Evolutionary conservation across 2,797 vertebrate species (phyloP), one percentile per base, ranked within the genome.

Genomic region (Mus spretus): DNA sequence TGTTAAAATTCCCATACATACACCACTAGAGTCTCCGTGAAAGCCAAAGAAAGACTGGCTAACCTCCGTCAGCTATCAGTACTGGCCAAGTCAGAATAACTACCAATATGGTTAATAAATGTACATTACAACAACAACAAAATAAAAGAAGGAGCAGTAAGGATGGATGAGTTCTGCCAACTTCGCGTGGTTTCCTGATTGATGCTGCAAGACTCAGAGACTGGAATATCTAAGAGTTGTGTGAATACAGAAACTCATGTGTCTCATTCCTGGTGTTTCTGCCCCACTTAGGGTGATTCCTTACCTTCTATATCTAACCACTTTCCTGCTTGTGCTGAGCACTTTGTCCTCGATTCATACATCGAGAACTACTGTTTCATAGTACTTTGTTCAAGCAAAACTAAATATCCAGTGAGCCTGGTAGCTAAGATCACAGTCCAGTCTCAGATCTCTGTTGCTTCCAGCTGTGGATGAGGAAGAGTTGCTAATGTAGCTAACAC

Each of bases 401-500:
- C 15, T 24, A 34, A 40, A 31, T 1, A 28, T 70, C 34, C 3
- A 15, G 31, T 53, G 12, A 74, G 2, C n/a, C 80, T 20, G 28
- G 26, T 3, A 40, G 1, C 3, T 13, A 28, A 61, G 47, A 6
- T 22, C 31, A 6, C 0, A 40, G 80, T 31, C 2, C 0, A 17
- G 20, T 34, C 77, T 19, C 3, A 12, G 5, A 1, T 20, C 47
- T 34, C n/a, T 14, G 19, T 47, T 11, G 8, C 26, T 89, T 34
- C 19, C 2, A 12, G 10, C 14, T 20, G 6, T 7, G 0, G 3
- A 34, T 37, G 9, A 24, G 22, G 59, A 20, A 10, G 26, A 57
- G 44, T 44, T 15, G 1, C 1, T 0, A 3, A 6, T 11, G 22
- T 12, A 1, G 17, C 31, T 4, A 3, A 6, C 44, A 6, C 2